These are phyloP conservation scores for Ips typographus DNA, from an alignment of 1,140 invertebrate species.

Conservation along the genomic window DNA sequence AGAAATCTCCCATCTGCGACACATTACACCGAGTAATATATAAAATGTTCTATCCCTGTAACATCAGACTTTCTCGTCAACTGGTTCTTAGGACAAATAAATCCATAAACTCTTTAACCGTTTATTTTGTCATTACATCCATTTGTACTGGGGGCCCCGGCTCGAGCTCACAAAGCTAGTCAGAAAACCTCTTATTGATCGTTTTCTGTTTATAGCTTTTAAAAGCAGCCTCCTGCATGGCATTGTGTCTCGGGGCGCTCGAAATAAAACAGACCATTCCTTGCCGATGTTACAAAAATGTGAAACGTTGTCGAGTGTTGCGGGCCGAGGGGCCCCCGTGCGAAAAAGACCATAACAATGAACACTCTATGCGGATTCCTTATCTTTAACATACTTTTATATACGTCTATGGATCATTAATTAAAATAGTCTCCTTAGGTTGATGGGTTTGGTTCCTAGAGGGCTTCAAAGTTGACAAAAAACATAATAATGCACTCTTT, in stretches of 20 bases:
- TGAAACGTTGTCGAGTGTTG: neutral
- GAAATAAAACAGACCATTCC: conserved; percentile 23
- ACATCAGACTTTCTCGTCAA: neutral
- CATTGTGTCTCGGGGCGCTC: conserved; percentile 24
- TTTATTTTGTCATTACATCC: conserved; percentile 25
- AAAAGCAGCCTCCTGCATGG: conserved; percentile 28
- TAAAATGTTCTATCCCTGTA: neutral
- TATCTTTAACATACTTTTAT: too few relatives aligned
- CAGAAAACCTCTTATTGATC: conserved; percentile 32
- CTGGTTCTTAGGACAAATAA: neutral
- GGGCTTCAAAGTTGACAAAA: too few relatives aligned
- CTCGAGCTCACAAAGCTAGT: conserved; percentile 12
- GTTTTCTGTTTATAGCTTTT: conserved; percentile 35
- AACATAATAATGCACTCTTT: too few relatives aligned
- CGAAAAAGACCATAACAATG: too few relatives aligned
- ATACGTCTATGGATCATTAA: too few relatives aligned
- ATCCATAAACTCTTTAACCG: conserved; percentile 23
- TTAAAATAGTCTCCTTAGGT: too few relatives aligned
- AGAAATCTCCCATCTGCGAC: conserved; percentile 3
- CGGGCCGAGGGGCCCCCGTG: too few relatives aligned
- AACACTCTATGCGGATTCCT: too few relatives aligned
- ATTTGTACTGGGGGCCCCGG: conserved; percentile 14
- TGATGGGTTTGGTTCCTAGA: too few relatives aligned
- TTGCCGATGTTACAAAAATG: conserved; percentile 9
- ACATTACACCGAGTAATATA: conserved; percentile 4